Evolutionary conservation across 2,113 vertebrate species (phyloP).

Genomic region (Potamarius usumacintae): DNA sequence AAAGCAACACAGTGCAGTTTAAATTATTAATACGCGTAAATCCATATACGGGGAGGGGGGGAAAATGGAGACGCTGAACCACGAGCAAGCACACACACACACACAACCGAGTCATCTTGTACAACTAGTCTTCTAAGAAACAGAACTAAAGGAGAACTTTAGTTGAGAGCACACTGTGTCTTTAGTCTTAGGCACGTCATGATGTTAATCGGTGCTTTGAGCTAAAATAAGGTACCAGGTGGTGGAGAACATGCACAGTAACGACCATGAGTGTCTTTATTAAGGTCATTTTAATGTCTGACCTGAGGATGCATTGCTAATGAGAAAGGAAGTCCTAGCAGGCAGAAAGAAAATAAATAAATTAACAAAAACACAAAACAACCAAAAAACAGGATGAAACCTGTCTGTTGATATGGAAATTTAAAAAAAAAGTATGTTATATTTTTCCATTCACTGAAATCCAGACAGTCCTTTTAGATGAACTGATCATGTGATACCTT

Average conservation of each 20-base stretch:
- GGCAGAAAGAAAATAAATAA: not conserved
- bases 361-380: not conserved
- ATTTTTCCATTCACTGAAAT: not conserved
- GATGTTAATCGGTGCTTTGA: constrained; percentile 49
- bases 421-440: not conserved
- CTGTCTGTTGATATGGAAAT: not conserved
- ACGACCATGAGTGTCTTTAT: constrained; percentile 50
- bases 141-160: constrained; percentile 4
- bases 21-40: constrained; percentile 26
- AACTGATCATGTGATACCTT: not conserved
- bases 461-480: not conserved
- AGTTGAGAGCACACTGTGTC: not conserved
- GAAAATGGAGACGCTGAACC: not conserved
- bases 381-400: not conserved
- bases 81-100: not conserved
- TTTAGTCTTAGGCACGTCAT: constrained; percentile 27
- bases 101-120: constrained; percentile 1
- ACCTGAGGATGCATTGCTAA: constrained; percentile 4
- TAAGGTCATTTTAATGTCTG: constrained; percentile 54
- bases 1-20: not conserved
- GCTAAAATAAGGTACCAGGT: constrained; percentile 50
- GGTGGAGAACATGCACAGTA: constrained; percentile 47
- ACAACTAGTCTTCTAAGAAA: constrained; percentile 24
- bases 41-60: not conserved
- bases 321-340: not conserved